Evolutionary conservation across 2,888 invertebrate species (phyloP).

Genomic region (Luperina nickerlii): DNA sequence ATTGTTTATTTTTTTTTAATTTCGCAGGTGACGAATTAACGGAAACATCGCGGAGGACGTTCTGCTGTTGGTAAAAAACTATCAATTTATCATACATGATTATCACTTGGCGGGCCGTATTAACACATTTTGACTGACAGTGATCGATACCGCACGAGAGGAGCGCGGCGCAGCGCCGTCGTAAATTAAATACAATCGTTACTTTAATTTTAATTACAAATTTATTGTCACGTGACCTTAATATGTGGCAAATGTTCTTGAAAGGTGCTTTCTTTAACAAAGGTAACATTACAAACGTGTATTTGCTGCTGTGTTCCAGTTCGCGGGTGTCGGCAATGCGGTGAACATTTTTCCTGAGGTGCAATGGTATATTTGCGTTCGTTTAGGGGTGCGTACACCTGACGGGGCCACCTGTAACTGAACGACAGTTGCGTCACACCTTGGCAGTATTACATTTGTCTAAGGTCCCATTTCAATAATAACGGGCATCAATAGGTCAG

Average conservation of each 20-base stretch:
- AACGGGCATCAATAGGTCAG: slow-evolving; percentile 76
- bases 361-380: slow-evolving; percentile 56
- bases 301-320: slow-evolving; percentile 39
- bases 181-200: slow-evolving; percentile 59
- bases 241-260: slow-evolving; percentile 73
- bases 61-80: slow-evolving; percentile 43
- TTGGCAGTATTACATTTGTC: slow-evolving; percentile 72
- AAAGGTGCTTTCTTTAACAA: slow-evolving; percentile 78
- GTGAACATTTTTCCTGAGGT: slow-evolving; percentile 30
- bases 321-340: slow-evolving; percentile 2
- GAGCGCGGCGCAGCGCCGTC: slow-evolving; percentile 7
- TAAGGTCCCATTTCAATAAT: slow-evolving; percentile 75
- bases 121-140: slow-evolving; percentile 61
- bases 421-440: slow-evolving; percentile 84
- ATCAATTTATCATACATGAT: slow-evolving; percentile 52
- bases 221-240: slow-evolving; percentile 73
- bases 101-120: slow-evolving; percentile 51
- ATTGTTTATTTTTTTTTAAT: slow-evolving; percentile 62
- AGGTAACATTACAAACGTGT: slow-evolving; percentile 65
- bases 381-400: slow-evolving; percentile 81
- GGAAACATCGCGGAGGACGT: slow-evolving; percentile 53
- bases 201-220: slow-evolving; percentile 76
- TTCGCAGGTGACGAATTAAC: slow-evolving; percentile 65
- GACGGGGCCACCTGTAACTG: slow-evolving; percentile 81
- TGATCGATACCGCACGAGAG: slow-evolving; percentile 55